Evolutionary conservation across 1,140 invertebrate genomes (phyloP), one percentile per base, ranked within the genome.

Genomic region (Holotrichia oblita): DNA sequence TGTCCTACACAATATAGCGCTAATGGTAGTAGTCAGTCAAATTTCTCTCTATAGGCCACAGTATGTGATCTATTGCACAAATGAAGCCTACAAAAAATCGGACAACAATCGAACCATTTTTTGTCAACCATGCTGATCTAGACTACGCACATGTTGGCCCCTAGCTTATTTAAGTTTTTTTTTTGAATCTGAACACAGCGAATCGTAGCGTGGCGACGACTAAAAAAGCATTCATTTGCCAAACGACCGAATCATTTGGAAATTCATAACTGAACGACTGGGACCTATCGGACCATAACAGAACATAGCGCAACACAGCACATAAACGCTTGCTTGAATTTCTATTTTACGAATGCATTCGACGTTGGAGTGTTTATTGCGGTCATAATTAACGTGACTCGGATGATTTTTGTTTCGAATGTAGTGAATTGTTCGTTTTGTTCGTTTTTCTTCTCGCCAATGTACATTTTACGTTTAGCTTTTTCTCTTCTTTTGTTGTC

Each of bases 91-190:
- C 48, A 55, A 55, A 17, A 55, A 55, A 17, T n/a, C 48, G 14
- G 48, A 55, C 48, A 55, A 55, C 48, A 55, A 55, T 55, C 48
- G 48, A 17, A 55, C 48, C 48, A 17, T 55, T 55, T 55, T 55
- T 14, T 6, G 48, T 17, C 14, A 17, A 17, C n/a, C 17, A 55
- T 34, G 27, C 27, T 34, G 27, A 34, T 34, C 48, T 55, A 55
- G 48, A 55, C 17, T 55, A 55, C 48, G 17, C 17, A 55, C n/a
- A 55, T 17, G 48, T 55, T 55, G 6, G 48, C 48, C 48, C 17
- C 4, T n/a, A 6, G 48, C 48, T 14, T 55, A n/a, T 55, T 55
- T 14, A 14, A 55, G 14, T 55, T 55, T 55, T 55, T 55, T 55
- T n/a, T n/a, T n/a, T n/a, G 42, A 44, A n/a, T n/a, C 48, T 14